Percentiles rank a stretch among this genome's conserved stretches.
phyloP scores from a whole-genome alignment of 1,140 invertebrate genomes.

The Ips nitidus region DNA sequence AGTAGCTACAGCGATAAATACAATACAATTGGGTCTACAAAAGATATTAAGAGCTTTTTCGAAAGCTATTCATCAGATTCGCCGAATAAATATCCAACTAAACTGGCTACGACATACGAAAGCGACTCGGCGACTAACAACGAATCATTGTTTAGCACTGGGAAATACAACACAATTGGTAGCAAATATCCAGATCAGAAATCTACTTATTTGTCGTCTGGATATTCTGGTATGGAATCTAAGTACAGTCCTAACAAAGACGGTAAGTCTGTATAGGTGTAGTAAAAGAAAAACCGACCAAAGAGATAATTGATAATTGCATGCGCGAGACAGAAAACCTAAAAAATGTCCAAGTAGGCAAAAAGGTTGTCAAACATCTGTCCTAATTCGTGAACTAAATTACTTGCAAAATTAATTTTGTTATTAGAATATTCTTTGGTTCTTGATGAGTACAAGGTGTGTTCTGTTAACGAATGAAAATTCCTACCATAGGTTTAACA shows the following conservation, averaged over 20 bases:
- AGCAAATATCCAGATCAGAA: slow-evolving; percentile 42
- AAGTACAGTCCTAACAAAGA: slow-evolving; percentile 44
- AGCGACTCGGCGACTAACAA: slow-evolving; percentile 32
- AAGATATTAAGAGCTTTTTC: slow-evolving; percentile 49
- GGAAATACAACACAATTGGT: slow-evolving; percentile 44
- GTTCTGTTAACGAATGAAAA: too few species aligned
- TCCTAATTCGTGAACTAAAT: too few species aligned
- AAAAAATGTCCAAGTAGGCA: not conserved
- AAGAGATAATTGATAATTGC: too few species aligned
- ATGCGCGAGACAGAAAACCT: too few species aligned
- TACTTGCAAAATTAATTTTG: too few species aligned
- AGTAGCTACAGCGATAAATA: slow-evolving; percentile 45
- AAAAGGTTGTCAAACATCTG: too few species aligned
- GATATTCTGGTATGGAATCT: slow-evolving; percentile 39
- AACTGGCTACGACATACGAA: slow-evolving; percentile 41
- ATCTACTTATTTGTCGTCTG: slow-evolving; percentile 41
- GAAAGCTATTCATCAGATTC: slow-evolving; percentile 41
- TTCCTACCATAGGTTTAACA: too few species aligned
- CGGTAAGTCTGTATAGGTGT: slow-evolving; percentile 9
- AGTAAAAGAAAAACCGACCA: too few species aligned
- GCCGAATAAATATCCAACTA: slow-evolving; percentile 41
- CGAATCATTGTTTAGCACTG: slow-evolving; percentile 13
- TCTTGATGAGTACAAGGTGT: too few species aligned
- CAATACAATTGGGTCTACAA: slow-evolving; percentile 45
- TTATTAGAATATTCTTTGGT: too few species aligned